These are phyloP conservation scores for Pseudeuparius sepicola DNA, from an alignment of 2,888 invertebrate genomes.

Conservation along the genomic window DNA sequence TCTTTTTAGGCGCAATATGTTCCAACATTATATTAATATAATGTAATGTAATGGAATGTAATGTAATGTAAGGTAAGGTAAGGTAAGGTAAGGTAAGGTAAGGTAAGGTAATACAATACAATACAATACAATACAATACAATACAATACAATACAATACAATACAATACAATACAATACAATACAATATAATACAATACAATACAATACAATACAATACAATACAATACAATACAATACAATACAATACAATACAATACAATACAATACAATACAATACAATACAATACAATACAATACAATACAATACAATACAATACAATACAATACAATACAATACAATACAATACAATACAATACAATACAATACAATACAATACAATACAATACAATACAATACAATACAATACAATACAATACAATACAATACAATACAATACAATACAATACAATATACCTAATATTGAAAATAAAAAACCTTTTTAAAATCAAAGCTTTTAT, in stretches of 20 bases:
- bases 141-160: constrained; percentile 11
- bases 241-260: constrained; percentile 7
- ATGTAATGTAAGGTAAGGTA: constrained; percentile 10
- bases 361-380: constrained; percentile 5
- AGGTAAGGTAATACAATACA: constrained; percentile 12
- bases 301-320: constrained; percentile 7
- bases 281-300: constrained; percentile 7
- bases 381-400: constrained; percentile 2
- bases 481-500: too few relatives aligned
- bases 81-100: constrained; percentile 10
- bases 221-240: constrained; percentile 5
- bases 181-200: constrained; percentile 5
- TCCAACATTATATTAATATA: too few relatives aligned
- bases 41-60: constrained; percentile 11
- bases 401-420: constrained; percentile 3
- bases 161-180: constrained; percentile 11
- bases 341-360: constrained; percentile 5
- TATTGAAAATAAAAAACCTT: too few relatives aligned
- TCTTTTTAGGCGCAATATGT: too few relatives aligned
- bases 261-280: constrained; percentile 7
- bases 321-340: constrained; percentile 5
- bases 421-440: neutral
- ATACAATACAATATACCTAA: neutral
- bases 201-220: constrained; percentile 3
- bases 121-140: constrained; percentile 12